Evolutionary conservation across 1,140 invertebrate genomes (phyloP), one percentile per base, ranked within the genome.

Genomic region (Atta cephalotes): DNA sequence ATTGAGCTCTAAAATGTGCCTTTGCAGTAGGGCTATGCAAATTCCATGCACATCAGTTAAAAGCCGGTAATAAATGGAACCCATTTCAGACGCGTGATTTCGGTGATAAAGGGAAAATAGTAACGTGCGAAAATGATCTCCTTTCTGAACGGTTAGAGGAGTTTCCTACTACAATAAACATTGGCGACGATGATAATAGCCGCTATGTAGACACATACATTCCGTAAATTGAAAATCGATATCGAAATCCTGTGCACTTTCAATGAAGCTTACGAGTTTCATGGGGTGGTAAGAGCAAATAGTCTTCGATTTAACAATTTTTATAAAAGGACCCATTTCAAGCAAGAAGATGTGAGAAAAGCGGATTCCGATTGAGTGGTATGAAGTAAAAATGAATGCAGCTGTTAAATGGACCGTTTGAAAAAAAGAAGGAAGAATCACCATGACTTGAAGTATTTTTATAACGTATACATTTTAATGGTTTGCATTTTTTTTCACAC

Each of bases 161-260:
- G 79, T 84, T 84, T 84, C 70, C 80, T 81, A 58, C 51, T 62
- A 49, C 80, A 74, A 84, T 84, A 84, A 84, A 84, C 80, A 84
- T 84, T 58, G 80, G 56, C 80, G 80, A 58, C 39, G 68, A 84
- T 49, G 80, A 84, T 84, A 84, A 84, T 84, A 62, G 80, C 66
- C 12, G 80, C 70, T 21, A 62, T 84, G 80, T 63, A 84, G 80
- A 76, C 60, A 84, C 70, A 84, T 84, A 84, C 60, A 84, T 84
- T 74, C 39, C 25, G 56, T 76, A 84, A 84, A 84, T 84, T 74
- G 80, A 84, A 62, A 84, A 84, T 84, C 80, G 70, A 84, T 84
- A 84, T 84, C 80, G 80, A 56, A 71, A 84, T 76, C 80, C 39
- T 49, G 35, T 28, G 80, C 80, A 71, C 80, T 76, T 84, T 74